Conservation (phyloP, 2,888 invertebrate genomes). For the Noctua janthe region DNA sequence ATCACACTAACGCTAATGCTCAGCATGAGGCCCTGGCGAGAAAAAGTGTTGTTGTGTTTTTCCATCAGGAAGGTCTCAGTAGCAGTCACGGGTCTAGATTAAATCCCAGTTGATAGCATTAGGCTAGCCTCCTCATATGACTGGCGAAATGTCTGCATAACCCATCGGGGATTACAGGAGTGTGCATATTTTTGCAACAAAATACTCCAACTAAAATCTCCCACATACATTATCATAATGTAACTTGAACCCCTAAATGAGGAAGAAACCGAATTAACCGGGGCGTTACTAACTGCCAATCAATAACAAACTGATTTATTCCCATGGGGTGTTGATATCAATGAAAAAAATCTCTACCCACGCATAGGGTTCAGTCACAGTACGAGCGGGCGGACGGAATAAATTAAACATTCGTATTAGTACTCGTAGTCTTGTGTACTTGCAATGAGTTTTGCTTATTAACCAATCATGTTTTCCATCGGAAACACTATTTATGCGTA, state of each 20-base stretch:
- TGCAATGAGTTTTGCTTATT: not conserved
- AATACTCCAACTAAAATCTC: conserved; percentile 52
- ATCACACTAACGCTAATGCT: too few species aligned
- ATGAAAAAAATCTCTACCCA: conserved; percentile 72
- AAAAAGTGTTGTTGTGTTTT: too few species aligned
- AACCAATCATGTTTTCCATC: not conserved
- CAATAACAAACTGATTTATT: conserved; percentile 88
- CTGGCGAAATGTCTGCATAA: not conserved
- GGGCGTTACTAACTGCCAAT: conserved; percentile 88
- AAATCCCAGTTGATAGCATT: not conserved
- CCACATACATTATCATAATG: conserved; percentile 76
- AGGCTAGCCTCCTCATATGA: not conserved
- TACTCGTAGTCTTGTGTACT: not conserved
- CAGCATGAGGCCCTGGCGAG: too few species aligned
- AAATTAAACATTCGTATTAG: not conserved
- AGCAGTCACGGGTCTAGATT: too few species aligned
- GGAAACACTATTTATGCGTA: not conserved
- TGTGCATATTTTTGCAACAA: conserved; percentile 33
- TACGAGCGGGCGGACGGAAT: conserved; percentile 53
- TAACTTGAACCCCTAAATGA: conserved; percentile 76
- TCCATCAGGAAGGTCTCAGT: too few species aligned
- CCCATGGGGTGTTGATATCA: conserved; percentile 78
- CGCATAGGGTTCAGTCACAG: conserved; percentile 50
- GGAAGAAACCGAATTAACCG: conserved; percentile 81
- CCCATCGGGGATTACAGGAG: not conserved